Conservation (phyloP, 2,797 vertebrate genomes). For the Rhincodon typus region DNA sequence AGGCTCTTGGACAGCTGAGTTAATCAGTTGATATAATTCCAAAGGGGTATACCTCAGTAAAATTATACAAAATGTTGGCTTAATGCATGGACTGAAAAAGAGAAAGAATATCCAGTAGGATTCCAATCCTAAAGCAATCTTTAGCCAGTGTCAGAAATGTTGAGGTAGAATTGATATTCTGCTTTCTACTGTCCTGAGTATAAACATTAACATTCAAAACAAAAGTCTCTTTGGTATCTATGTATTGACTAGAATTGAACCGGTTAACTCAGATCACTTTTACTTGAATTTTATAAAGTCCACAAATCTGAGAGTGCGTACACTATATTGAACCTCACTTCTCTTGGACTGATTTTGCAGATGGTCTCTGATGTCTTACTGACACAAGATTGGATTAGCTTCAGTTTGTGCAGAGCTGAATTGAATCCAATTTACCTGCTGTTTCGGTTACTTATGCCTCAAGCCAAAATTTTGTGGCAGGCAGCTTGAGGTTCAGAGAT, state of each 20-base stretch:
- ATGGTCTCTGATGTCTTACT: neutral
- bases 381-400: neutral
- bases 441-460: neutral
- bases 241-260: neutral
- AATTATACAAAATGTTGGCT: too few species aligned
- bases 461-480: neutral
- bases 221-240: neutral
- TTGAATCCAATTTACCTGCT: neutral
- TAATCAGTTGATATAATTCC: neutral
- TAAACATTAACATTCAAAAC: neutral
- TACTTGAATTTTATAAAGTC: neutral
- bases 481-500: neutral
- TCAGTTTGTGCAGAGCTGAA: neutral
- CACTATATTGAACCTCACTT: neutral
- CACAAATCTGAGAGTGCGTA: too few species aligned
- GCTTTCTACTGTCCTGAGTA: neutral
- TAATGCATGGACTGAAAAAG: too few species aligned
- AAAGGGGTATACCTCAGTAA: too few species aligned
- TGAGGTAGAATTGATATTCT: neutral
- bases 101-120: neutral
- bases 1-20: neutral
- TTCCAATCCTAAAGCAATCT: neutral
- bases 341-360: neutral
- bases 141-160: neutral
- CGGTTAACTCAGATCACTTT: neutral